Evolutionary conservation across 2,888 invertebrate genomes (phyloP).

Genomic region (Pristionchus fissidentatus): DNA sequence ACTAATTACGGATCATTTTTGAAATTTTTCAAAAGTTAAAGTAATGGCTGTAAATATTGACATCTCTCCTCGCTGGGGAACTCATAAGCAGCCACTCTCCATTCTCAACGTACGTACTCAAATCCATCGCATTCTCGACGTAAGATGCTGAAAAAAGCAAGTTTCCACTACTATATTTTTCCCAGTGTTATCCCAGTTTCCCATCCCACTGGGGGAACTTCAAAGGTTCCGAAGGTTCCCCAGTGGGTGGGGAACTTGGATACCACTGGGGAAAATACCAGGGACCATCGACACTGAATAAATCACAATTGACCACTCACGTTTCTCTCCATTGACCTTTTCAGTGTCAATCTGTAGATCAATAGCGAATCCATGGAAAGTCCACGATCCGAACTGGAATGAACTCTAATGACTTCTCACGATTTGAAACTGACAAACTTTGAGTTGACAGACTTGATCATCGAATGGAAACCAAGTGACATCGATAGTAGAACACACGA

Average conservation of each 20-base stretch:
- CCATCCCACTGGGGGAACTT: too few species aligned
- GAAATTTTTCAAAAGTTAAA: background rate
- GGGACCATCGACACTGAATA: too few species aligned
- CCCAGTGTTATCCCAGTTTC: too few species aligned
- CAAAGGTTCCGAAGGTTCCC: too few species aligned
- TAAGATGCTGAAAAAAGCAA: conserved; percentile 15
- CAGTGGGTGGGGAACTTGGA: too few species aligned
- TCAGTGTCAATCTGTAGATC: conserved; percentile 81
- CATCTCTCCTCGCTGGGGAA: conserved; percentile 75
- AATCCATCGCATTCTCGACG: conserved; percentile 67
- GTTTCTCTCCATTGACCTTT: conserved; percentile 53
- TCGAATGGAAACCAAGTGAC: conserved; percentile 99
- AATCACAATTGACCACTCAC: background rate
- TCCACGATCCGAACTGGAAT: conserved; percentile 92
- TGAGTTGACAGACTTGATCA: conserved; percentile 82
- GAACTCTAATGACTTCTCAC: too few species aligned
- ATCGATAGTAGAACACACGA: conserved; percentile 50
- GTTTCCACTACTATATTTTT: background rate
- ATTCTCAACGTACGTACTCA: conserved; percentile 68
- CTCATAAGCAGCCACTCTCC: conserved; percentile 69
- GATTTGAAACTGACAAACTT: too few species aligned
- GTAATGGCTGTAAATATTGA: background rate
- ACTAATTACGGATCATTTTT: background rate
- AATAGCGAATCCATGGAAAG: conserved; percentile 91
- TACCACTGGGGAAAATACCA: too few species aligned